A percentile compares a stretch with the other conserved stretches of the same genome.
Conservation (phyloP, 2,888 invertebrate species). For the Hydrotaea cyrtoneurina region DNA sequence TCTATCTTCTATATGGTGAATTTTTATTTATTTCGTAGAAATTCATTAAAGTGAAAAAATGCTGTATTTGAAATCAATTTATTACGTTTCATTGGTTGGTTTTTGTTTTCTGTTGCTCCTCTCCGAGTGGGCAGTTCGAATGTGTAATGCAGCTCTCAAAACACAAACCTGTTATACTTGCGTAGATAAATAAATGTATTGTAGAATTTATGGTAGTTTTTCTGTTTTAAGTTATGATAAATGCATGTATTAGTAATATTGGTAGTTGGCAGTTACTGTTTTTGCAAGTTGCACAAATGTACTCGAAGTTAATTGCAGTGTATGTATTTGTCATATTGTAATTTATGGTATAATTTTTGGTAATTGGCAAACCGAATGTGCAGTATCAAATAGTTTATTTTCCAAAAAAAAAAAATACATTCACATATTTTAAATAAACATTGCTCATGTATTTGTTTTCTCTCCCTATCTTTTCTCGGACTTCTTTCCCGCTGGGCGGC, state of each 20-base stretch:
- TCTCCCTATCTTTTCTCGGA: conserved; percentile 13
- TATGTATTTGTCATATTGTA: conserved; percentile 36
- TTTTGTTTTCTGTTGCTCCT: too few relatives aligned
- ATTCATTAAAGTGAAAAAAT: conserved; percentile 31
- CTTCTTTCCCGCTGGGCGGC: neutral
- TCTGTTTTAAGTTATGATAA: conserved; percentile 1
- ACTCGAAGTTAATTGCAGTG: conserved; percentile 33
- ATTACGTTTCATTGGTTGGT: neutral
- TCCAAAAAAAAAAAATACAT: conserved; percentile 4
- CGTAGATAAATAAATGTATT: neutral
- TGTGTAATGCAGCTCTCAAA: neutral
- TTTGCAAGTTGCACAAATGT: conserved; percentile 11
- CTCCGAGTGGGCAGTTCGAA: neutral
- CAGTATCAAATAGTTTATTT: conserved; percentile 5
- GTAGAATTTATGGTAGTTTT: neutral
- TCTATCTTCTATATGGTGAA: neutral
- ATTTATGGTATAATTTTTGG: conserved; percentile 34
- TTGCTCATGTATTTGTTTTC: conserved; percentile 10
- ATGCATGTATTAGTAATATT: conserved; percentile 15
- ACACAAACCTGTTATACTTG: neutral
- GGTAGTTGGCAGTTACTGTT: neutral
- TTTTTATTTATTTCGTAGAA: neutral
- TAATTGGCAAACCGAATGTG: conserved; percentile 8
- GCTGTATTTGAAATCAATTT: conserved; percentile 23
- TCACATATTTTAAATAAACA: conserved; percentile 34